These are phyloP conservation scores for Drosophila parvula DNA, from an alignment of 1,140 invertebrate genomes.

Conservation along the genomic window DNA sequence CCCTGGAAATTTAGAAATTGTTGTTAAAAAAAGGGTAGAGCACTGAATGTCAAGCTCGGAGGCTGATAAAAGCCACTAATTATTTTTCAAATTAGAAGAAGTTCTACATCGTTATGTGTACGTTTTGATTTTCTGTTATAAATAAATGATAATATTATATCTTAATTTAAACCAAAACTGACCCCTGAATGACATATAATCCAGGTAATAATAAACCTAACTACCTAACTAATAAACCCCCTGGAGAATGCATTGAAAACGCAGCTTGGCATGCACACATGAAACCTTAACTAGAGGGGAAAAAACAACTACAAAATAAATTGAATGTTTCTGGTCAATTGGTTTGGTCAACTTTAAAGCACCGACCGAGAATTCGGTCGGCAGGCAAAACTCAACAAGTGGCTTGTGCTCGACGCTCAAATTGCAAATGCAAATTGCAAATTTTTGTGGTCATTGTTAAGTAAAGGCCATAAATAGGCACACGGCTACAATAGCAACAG, in stretches of 20 bases:
- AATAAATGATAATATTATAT: no score
- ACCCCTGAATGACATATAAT: neutral
- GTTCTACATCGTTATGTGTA: no score
- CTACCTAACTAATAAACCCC: conserved; percentile 1
- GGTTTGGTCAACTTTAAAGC: conserved; percentile 59
- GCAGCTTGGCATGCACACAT: conserved; percentile 23
- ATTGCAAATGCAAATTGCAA: conserved; percentile 79
- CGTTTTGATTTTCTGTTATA: no score
- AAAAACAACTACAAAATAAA: conserved; percentile 28
- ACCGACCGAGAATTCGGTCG: conserved; percentile 17
- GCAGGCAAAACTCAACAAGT: conserved; percentile 38
- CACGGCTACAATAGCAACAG: conserved; percentile 28
- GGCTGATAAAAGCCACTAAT: neutral
- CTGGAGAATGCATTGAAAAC: conserved; percentile 11
- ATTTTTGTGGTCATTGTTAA: conserved; percentile 81
- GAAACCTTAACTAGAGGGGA: neutral
- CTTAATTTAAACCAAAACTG: no score
- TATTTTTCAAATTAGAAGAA: no score
- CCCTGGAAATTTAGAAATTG: neutral
- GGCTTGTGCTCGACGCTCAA: conserved; percentile 56
- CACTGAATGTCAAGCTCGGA: neutral
- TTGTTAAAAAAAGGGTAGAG: neutral
- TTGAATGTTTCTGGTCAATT: conserved; percentile 59
- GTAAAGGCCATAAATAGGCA: conserved; percentile 76
- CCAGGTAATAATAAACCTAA: neutral